Conservation (phyloP, 2,113 vertebrate species). For the Canis aureus region DNA sequence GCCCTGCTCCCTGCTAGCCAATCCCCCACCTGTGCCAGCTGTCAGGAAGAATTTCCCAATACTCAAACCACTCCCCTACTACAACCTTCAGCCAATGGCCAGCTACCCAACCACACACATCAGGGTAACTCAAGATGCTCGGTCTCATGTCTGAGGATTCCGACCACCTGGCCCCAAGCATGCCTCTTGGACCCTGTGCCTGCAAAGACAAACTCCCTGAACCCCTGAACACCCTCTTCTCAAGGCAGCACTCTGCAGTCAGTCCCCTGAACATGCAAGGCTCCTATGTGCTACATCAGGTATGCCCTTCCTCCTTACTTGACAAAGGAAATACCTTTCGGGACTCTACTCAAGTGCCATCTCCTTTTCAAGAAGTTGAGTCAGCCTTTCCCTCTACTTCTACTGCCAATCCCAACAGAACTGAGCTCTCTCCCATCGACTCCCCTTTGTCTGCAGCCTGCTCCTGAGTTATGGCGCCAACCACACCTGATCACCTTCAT, state of each 20-base stretch:
- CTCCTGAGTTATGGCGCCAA: background rate
- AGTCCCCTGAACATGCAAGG: background rate
- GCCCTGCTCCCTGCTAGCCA: background rate
- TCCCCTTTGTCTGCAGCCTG: background rate
- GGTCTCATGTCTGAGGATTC: background rate
- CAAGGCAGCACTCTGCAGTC: background rate
- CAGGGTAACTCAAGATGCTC: background rate
- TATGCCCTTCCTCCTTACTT: background rate
- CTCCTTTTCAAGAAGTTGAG: background rate
- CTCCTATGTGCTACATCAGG: background rate
- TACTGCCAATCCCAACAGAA: background rate
- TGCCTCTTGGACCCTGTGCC: background rate
- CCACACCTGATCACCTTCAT: fast-evolving
- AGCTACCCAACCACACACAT: background rate
- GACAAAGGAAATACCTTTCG: background rate
- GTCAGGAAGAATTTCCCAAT: background rate
- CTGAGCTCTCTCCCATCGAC: background rate
- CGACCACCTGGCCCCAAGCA: background rate
- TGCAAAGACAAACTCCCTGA: background rate
- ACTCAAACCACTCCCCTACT: background rate
- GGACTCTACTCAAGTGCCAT: background rate
- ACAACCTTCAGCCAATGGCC: background rate
- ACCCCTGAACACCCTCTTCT: no score
- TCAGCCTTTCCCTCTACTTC: background rate
- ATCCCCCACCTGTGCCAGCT: background rate